Evolutionary conservation across 2,797 vertebrate genomes (phyloP).

Genomic region (Brachyalestes nurse): DNA sequence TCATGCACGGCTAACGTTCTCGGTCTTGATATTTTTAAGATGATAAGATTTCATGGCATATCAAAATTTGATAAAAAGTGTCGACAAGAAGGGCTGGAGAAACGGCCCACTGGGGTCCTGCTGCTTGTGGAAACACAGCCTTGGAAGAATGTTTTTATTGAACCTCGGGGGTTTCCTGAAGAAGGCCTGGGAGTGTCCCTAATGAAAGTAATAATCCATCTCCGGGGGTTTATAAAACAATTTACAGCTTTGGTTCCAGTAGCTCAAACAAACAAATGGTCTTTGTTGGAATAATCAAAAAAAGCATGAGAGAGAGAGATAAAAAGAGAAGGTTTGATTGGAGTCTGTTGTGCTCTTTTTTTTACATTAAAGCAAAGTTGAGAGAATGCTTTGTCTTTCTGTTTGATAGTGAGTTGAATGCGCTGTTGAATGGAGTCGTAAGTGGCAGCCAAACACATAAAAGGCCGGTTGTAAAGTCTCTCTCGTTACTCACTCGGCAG

Average conservation of each 20-base stretch:
- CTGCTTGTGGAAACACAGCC: slow-evolving; percentile 26
- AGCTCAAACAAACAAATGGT: slow-evolving; percentile 17
- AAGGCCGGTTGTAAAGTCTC: slow-evolving; percentile 51
- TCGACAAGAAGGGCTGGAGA: background rate
- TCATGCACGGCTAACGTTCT: background rate
- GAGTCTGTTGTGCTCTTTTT: slow-evolving; percentile 27
- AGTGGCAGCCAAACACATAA: slow-evolving; percentile 44
- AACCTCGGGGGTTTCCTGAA: slow-evolving; percentile 61
- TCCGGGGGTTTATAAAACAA: slow-evolving; percentile 48
- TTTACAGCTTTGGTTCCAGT: slow-evolving; percentile 38
- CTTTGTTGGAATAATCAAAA: slow-evolving; percentile 36
- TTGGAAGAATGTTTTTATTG: slow-evolving; percentile 63
- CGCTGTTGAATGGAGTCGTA: slow-evolving; percentile 57
- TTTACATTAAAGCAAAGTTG: slow-evolving; percentile 42
- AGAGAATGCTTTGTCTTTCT: slow-evolving; percentile 29
- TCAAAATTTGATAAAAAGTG: background rate
- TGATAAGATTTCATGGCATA: background rate
- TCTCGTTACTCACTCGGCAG: slow-evolving; percentile 40
- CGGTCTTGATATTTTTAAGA: background rate
- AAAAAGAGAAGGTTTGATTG: background rate
- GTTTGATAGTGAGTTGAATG: slow-evolving; percentile 44
- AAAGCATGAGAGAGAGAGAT: slow-evolving; percentile 4
- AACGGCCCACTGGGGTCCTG: slow-evolving; percentile 17
- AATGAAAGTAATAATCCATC: slow-evolving; percentile 56
- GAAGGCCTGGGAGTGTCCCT: slow-evolving; percentile 55